phyloP scores from a whole-genome alignment of 2,113 vertebrate species.

The Nannobrachium achirus region DNA sequence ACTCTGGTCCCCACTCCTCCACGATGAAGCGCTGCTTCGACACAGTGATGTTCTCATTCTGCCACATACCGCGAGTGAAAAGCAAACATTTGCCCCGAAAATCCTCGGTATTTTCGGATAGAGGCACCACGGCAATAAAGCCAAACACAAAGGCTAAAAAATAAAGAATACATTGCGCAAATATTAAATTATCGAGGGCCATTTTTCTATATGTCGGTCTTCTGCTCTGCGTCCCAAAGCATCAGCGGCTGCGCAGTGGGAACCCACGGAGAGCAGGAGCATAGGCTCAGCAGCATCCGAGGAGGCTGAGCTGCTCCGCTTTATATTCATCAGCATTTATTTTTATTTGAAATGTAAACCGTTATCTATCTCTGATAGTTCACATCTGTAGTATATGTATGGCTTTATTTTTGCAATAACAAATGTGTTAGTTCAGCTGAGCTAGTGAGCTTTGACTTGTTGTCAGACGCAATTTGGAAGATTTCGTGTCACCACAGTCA shows the following conservation, averaged over 20 bases:
- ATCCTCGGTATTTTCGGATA: constrained; percentile 92
- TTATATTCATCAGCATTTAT: constrained; percentile 41
- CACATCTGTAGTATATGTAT: background rate
- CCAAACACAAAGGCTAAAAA: constrained; percentile 92
- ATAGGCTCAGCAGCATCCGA: constrained; percentile 56
- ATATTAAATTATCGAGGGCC: constrained; percentile 88
- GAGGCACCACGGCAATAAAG: constrained; percentile 91
- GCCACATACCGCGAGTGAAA: constrained; percentile 96
- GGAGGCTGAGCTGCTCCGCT: constrained; percentile 36
- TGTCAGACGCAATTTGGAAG: too few species aligned
- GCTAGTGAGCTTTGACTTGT: too few species aligned
- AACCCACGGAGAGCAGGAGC: constrained; percentile 46
- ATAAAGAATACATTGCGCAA: constrained; percentile 91
- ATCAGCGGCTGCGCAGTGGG: constrained; percentile 69
- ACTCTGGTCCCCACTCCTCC: constrained; percentile 94
- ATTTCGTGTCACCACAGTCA: too few species aligned
- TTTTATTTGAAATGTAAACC: constrained; percentile 17
- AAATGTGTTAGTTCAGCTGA: too few species aligned
- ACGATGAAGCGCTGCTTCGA: constrained; percentile 93
- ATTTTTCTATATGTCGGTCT: constrained; percentile 73
- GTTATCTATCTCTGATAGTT: background rate
- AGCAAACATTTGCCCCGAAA: constrained; percentile 94
- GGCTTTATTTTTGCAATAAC: too few species aligned
- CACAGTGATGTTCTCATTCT: constrained; percentile 95
- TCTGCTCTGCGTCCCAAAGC: constrained; percentile 51